These are phyloP conservation scores for Sinocyclocheilus grahami DNA, from an alignment of 2,113 vertebrate genomes.

Conservation along the genomic window DNA sequence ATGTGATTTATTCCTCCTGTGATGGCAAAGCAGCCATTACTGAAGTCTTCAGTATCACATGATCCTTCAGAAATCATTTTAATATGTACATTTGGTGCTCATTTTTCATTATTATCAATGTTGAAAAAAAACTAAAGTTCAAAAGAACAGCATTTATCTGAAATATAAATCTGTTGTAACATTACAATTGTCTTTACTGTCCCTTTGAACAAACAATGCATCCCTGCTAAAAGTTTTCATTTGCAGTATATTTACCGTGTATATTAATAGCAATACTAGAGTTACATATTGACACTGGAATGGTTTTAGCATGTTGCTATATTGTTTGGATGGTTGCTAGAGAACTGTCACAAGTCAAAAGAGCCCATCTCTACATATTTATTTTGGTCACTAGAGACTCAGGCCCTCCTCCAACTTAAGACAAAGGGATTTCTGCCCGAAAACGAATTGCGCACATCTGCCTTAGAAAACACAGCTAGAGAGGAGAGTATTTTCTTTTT, in stretches of 20 bases:
- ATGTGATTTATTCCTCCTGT: background rate
- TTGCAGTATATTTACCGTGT: background rate
- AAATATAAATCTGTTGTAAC: background rate
- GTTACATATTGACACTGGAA: background rate
- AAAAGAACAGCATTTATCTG: background rate
- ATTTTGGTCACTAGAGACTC: slow-evolving; percentile 3
- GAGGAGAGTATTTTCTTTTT: background rate
- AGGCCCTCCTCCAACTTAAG: background rate
- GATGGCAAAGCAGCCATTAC: too few species aligned
- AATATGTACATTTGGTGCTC: too few species aligned
- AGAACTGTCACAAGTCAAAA: background rate
- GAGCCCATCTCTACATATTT: background rate
- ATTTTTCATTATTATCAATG: too few species aligned
- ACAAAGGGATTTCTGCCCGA: background rate
- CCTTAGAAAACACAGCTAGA: background rate
- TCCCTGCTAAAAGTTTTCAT: background rate
- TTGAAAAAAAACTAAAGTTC: background rate
- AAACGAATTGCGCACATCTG: background rate
- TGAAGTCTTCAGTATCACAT: too few species aligned
- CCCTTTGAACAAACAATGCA: background rate
- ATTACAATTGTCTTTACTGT: background rate
- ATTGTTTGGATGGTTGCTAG: background rate
- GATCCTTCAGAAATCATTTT: too few species aligned
- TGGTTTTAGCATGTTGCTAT: background rate
- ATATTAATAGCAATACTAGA: background rate